These are phyloP conservation scores for Chrysina gloriosa DNA, from an alignment of 2,888 invertebrate genomes.

Conservation along the genomic window DNA sequence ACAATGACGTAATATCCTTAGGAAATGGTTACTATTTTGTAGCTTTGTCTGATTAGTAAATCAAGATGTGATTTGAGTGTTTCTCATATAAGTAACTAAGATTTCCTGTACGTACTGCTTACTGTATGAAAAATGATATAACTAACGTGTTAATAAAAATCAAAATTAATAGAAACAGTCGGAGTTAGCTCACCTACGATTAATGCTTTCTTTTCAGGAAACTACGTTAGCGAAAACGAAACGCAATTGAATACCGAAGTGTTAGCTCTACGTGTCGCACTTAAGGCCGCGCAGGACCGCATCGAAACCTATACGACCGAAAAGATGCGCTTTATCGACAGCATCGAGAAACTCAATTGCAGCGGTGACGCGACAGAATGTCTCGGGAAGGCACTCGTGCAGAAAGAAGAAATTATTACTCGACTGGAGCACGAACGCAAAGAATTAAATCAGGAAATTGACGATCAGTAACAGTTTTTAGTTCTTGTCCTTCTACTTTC, in stretches of 20 bases:
- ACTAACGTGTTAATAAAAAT: too few relatives aligned
- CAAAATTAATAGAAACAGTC: too few relatives aligned
- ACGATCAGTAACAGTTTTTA: constrained; percentile 45
- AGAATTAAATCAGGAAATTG: constrained; percentile 46
- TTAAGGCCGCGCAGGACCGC: constrained; percentile 57
- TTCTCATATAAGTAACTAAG: too few relatives aligned
- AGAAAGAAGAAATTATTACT: constrained; percentile 50
- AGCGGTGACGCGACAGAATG: constrained; percentile 43
- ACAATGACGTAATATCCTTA: too few relatives aligned
- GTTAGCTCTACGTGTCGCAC: constrained; percentile 53
- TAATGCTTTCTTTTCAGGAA: constrained; percentile 22
- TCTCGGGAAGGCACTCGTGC: constrained; percentile 47
- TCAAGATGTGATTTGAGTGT: too few relatives aligned
- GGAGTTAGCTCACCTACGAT: too few relatives aligned
- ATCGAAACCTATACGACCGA: constrained; percentile 55
- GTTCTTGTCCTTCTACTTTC: neutral
- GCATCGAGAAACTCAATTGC: constrained; percentile 51
- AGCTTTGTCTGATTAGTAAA: too few relatives aligned
- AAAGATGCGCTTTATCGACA: constrained; percentile 54
- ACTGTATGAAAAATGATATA: too few relatives aligned
- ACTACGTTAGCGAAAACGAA: constrained; percentile 50
- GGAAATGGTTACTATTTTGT: too few relatives aligned
- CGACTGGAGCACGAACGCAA: constrained; percentile 45
- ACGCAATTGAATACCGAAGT: constrained; percentile 56
- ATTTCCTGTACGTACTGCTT: too few relatives aligned